Conservation (phyloP, 2,113 vertebrate species). For the Gallinago undulata region DNA sequence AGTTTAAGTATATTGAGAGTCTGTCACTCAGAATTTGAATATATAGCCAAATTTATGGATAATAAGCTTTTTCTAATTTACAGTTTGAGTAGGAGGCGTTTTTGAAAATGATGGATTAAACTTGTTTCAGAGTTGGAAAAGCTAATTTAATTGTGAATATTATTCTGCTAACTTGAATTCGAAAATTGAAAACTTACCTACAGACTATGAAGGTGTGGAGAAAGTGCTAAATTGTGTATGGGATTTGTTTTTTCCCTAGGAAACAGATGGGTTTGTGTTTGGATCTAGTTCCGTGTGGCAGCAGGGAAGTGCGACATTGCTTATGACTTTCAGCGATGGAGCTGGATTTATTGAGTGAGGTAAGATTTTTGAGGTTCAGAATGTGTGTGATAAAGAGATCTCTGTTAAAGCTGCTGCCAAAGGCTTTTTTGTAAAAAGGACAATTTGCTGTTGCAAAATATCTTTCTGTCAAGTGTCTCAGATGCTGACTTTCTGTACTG, state of each 20-base stretch:
- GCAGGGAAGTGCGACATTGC: background rate
- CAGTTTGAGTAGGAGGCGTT: background rate
- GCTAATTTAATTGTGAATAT: background rate
- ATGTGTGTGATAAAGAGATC: background rate
- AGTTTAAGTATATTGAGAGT: background rate
- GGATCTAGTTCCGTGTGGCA: background rate
- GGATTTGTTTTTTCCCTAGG: background rate
- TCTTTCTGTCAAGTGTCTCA: background rate
- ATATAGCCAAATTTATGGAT: background rate
- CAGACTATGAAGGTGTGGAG: background rate
- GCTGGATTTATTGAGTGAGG: background rate
- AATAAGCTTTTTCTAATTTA: slow-evolving; percentile 3
- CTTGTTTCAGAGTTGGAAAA: background rate
- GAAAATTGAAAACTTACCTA: background rate
- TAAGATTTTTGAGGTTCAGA: background rate
- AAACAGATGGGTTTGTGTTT: slow-evolving; percentile 25
- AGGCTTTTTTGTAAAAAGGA: background rate
- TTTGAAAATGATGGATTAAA: background rate
- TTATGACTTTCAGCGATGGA: background rate
- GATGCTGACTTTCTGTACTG: background rate
- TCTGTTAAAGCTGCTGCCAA: background rate
- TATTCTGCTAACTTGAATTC: background rate
- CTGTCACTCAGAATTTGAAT: background rate
- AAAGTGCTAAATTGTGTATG: background rate
- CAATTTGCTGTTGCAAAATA: background rate